Conservation (phyloP, 2,888 invertebrate genomes). For the Agrilus cyanescens region DNA sequence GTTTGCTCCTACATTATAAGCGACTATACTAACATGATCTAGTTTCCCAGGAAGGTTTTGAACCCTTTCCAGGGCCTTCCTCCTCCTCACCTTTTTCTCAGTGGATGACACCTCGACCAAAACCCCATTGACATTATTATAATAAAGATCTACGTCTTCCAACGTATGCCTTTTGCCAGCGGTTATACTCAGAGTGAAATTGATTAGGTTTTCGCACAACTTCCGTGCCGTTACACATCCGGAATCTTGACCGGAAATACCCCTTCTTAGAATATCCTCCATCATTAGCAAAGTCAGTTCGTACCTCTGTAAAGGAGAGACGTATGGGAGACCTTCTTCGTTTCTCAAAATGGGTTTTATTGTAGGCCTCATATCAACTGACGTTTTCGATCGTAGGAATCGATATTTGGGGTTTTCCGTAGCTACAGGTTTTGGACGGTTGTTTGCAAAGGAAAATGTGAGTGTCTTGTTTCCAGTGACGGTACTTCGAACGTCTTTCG, state of each 20-base stretch:
- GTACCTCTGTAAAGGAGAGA: constrained; percentile 64
- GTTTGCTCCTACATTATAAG: constrained; percentile 54
- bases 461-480: constrained; percentile 5
- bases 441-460: background rate
- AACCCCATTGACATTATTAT: constrained; percentile 42
- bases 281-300: constrained; percentile 61
- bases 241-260: constrained; percentile 40
- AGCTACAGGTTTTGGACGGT: constrained; percentile 5
- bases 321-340: constrained; percentile 47
- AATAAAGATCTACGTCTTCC: constrained; percentile 71
- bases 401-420: constrained; percentile 16
- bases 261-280: constrained; percentile 58
- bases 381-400: constrained; percentile 34
- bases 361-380: constrained; percentile 26
- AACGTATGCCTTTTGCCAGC: constrained; percentile 70
- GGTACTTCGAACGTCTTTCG: constrained; percentile 2
- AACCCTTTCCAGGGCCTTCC: constrained; percentile 60
- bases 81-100: constrained; percentile 55
- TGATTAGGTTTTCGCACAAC: constrained; percentile 59
- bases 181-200: constrained; percentile 69
- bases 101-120: constrained; percentile 47
- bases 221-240: constrained; percentile 50
- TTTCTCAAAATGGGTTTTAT: constrained; percentile 35
- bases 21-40: constrained; percentile 78
- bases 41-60: constrained; percentile 68